A percentile compares a stretch with the other conserved stretches of the same genome.
Conservation (phyloP, 2,797 vertebrate species). For the Microhierax caerulescens region DNA sequence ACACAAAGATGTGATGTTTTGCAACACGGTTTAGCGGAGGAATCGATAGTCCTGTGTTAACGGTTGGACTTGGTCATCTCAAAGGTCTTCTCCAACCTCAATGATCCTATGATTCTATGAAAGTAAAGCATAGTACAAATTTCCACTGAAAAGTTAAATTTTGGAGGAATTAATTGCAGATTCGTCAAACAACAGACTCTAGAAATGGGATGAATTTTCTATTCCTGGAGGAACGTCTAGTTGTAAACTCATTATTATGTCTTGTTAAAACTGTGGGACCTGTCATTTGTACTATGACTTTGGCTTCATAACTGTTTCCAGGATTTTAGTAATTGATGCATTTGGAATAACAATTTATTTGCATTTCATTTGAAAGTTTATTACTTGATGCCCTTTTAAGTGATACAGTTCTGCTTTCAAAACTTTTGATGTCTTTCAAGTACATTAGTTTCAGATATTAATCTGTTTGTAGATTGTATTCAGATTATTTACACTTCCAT, state of each 20-base stretch:
- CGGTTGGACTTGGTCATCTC: too few relatives aligned
- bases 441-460: conserved; percentile 4
- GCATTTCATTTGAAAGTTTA: not conserved
- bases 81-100: too few relatives aligned
- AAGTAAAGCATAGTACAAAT: not conserved
- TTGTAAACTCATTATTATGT: not conserved
- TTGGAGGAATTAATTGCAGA: not conserved
- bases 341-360: conserved; percentile 6
- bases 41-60: too few relatives aligned
- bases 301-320: not conserved
- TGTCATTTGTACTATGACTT: conserved; percentile 4
- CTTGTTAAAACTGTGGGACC: not conserved
- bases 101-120: not conserved
- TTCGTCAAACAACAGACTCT: not conserved
- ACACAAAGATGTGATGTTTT: too few relatives aligned
- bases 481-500: not conserved
- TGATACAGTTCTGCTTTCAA: not conserved
- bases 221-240: not conserved
- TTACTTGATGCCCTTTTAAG: not conserved
- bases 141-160: not conserved
- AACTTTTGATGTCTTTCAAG: not conserved
- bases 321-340: conserved; percentile 7
- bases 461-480: not conserved
- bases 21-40: too few relatives aligned
- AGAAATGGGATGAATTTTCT: not conserved